phyloP scores from a whole-genome alignment of 2,888 invertebrate species.

The Polydrusus pterygomalis region DNA sequence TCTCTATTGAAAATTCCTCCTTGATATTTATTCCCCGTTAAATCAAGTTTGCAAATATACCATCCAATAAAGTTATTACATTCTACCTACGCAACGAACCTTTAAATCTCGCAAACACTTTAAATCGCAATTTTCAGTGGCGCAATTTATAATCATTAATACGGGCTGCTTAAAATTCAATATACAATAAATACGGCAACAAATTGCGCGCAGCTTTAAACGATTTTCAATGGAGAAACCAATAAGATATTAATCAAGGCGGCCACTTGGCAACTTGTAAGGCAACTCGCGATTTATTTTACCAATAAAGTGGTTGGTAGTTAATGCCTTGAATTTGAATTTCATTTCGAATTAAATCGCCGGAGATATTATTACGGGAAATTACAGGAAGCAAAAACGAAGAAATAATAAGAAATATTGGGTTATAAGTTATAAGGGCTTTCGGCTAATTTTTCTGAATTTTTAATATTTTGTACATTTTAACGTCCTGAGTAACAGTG shows the following conservation, averaged over 20 bases:
- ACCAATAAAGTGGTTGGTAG: constrained; percentile 25
- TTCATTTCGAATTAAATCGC: constrained; percentile 8
- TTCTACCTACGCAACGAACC: constrained; percentile 18
- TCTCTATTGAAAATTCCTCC: no score
- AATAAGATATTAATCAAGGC: constrained; percentile 52
- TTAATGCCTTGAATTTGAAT: constrained; percentile 23
- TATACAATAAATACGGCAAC: constrained; percentile 52
- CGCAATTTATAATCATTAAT: constrained; percentile 51
- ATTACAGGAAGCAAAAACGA: no score
- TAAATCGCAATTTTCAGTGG: constrained; percentile 42
- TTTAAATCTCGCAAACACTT: constrained; percentile 38
- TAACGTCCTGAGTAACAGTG: no score
- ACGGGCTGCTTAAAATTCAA: constrained; percentile 51
- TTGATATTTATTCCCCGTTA: background rate
- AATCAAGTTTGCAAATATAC: constrained; percentile 15
- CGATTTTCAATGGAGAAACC: constrained; percentile 45
- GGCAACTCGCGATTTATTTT: constrained; percentile 31
- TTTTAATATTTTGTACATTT: no score
- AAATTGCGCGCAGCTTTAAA: constrained; percentile 46
- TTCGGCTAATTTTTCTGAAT: no score
- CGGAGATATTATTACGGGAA: no score
- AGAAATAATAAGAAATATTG: no score
- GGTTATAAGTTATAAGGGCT: no score
- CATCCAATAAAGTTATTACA: constrained; percentile 15
- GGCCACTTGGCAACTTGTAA: constrained; percentile 34